Conservation (phyloP, 1,140 invertebrate species). For the Gryllus bimaculatus region DNA sequence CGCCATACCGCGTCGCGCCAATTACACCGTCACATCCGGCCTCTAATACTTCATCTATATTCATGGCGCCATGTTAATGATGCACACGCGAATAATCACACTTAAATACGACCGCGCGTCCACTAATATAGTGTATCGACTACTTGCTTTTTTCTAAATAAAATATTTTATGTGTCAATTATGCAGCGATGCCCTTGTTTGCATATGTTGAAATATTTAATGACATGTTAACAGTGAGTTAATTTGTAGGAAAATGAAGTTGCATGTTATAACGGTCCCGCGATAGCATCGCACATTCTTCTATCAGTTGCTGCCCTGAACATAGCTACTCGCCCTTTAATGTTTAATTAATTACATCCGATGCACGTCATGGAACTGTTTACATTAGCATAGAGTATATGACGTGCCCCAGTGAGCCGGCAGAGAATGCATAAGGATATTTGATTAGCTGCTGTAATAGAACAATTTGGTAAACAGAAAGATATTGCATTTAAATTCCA, state of each 20-base stretch:
- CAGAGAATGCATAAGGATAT: not conserved
- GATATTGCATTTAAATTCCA: conserved; percentile 5
- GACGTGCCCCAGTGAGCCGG: not conserved
- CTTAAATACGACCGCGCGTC: conserved; percentile 2
- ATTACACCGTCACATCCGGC: not conserved
- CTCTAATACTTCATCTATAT: conserved; percentile 1
- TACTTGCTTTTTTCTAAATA: not conserved
- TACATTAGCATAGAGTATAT: not conserved
- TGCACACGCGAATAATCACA: conserved; percentile 1
- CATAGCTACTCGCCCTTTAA: not conserved
- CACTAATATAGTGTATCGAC: not conserved
- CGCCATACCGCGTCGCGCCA: not conserved
- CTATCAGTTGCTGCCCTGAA: not conserved
- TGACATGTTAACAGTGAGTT: conserved; percentile 4
- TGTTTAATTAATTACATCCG: not conserved
- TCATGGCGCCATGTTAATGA: not conserved
- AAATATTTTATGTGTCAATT: conserved; percentile 6
- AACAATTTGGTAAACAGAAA: not conserved
- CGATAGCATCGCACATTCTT: not conserved
- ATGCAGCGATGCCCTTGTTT: not conserved
- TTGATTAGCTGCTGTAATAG: not conserved
- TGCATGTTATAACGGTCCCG: not conserved
- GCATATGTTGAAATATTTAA: conserved; percentile 6
- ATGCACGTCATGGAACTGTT: conserved; percentile 1
- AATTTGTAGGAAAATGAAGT: conserved; percentile 5